Conservation (phyloP, 2,113 vertebrate genomes). For the Microtus oregoni region DNA sequence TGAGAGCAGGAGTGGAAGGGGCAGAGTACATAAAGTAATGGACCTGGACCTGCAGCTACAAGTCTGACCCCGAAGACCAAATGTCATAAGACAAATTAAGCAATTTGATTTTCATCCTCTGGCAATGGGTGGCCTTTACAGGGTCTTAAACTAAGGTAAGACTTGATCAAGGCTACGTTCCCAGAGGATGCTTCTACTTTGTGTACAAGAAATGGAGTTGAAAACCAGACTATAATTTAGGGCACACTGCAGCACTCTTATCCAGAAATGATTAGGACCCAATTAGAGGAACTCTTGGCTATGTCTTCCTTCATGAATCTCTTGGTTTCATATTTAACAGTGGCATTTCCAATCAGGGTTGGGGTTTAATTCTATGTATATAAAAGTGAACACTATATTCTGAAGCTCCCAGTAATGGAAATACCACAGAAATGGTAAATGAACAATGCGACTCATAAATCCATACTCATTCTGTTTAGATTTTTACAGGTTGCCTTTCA, state of each 20-base stretch:
- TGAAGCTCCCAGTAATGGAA: background rate
- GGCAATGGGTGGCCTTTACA: background rate
- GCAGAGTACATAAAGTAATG: background rate
- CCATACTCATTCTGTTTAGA: background rate
- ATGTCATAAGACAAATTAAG: background rate
- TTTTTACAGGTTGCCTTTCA: background rate
- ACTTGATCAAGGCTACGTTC: background rate
- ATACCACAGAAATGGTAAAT: background rate
- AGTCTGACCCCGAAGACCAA: background rate
- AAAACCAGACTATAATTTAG: background rate
- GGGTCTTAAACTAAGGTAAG: conserved; percentile 7
- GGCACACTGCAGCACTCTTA: background rate
- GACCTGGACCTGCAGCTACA: background rate
- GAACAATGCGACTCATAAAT: background rate
- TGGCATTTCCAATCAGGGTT: background rate
- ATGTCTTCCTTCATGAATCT: background rate
- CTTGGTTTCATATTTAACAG: background rate
- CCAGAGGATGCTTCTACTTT: background rate
- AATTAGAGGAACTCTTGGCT: background rate
- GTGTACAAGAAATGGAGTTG: background rate
- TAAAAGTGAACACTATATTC: background rate
- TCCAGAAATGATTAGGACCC: background rate
- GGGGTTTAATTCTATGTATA: background rate
- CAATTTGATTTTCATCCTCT: conserved; percentile 11
- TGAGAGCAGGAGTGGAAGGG: background rate